A percentile compares a stretch with the other conserved stretches of the same genome.
These are phyloP conservation scores for Crotalus tigris DNA, from an alignment of 2,113 vertebrate genomes.

Conservation along the genomic window DNA sequence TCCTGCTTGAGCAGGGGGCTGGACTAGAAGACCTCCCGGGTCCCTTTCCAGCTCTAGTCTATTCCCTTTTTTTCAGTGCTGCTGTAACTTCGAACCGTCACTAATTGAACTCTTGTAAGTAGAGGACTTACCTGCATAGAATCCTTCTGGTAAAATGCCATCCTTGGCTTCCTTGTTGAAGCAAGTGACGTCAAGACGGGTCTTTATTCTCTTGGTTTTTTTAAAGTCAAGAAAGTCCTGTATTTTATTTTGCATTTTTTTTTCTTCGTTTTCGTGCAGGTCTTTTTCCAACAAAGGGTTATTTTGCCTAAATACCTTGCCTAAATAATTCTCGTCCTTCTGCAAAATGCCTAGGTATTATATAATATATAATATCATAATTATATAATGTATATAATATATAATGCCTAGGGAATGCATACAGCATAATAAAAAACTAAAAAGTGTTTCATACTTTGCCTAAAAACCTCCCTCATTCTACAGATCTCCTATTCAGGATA, in stretches of 20 bases:
- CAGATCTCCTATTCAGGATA: neutral
- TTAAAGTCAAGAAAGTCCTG: neutral
- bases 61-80: neutral
- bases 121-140: neutral
- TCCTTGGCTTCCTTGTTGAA: too few relatives aligned
- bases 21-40: too few relatives aligned
- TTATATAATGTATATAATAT: too few relatives aligned
- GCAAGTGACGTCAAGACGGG: neutral
- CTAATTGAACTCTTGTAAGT: neutral
- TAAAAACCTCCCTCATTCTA: neutral
- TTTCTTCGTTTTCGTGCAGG: too few relatives aligned
- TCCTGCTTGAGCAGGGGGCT: too few relatives aligned
- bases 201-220: neutral
- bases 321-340: neutral
- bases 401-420: neutral
- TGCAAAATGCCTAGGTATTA: too few relatives aligned
- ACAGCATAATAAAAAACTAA: neutral
- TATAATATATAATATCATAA: too few relatives aligned
- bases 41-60: too few relatives aligned
- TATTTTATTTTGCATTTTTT: neutral
- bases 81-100: neutral
- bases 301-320: neutral
- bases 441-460: neutral
- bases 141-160: too few relatives aligned
- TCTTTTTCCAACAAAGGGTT: neutral